Evolutionary conservation across 2,113 vertebrate genomes (phyloP).

Genomic region (Gnathonemus echidnorhynchus): DNA sequence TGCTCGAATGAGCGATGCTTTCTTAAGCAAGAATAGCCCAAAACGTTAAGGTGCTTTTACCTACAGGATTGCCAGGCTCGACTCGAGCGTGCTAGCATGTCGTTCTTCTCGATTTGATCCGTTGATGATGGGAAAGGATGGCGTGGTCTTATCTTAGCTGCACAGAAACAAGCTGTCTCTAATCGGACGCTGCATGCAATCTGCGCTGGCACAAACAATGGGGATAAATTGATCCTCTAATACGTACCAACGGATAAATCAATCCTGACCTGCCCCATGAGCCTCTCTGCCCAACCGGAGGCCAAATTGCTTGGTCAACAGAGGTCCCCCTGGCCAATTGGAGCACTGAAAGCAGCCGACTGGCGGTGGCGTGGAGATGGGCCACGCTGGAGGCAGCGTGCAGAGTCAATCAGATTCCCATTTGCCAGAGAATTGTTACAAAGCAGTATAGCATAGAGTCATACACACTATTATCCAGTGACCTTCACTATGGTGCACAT

Average conservation of each 20-base stretch:
- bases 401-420: constrained; percentile 61
- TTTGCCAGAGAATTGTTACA: constrained; percentile 41
- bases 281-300: constrained; percentile 51
- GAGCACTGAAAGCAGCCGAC: constrained; percentile 33
- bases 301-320: constrained; percentile 47
- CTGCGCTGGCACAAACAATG: constrained; percentile 70
- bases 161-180: constrained; percentile 65
- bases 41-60: constrained; percentile 3
- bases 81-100: constrained; percentile 40
- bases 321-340: constrained; percentile 50
- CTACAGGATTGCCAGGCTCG: constrained; percentile 43
- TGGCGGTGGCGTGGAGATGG: constrained; percentile 42
- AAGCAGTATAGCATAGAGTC: constrained; percentile 29
- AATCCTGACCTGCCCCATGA: constrained; percentile 52
- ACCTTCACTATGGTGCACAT: neutral
- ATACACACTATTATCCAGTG: constrained; percentile 20
- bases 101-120: constrained; percentile 54
- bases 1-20: neutral
- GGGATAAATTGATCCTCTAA: constrained; percentile 74
- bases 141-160: constrained; percentile 57
- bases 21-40: neutral
- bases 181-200: constrained; percentile 65
- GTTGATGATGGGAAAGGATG: constrained; percentile 46
- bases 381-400: constrained; percentile 36
- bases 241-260: constrained; percentile 73